phyloP scores from a whole-genome alignment of 2,888 invertebrate genomes.

The Aphidius colemani region DNA sequence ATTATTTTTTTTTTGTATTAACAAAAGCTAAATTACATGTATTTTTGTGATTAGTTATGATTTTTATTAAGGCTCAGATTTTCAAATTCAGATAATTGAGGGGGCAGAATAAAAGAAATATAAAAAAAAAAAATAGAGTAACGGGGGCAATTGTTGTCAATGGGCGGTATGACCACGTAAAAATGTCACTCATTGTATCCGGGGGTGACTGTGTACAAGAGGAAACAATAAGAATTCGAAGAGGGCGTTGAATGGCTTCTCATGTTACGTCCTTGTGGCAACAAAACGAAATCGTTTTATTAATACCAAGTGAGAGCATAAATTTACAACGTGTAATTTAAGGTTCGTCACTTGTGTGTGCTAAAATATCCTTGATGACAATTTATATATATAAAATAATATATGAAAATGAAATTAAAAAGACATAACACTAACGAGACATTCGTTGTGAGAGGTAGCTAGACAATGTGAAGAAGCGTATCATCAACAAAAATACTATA shows the following conservation, averaged over 20 bases:
- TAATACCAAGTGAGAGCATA: slow-evolving; percentile 39
- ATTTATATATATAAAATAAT: too few relatives aligned
- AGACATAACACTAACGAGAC: too few relatives aligned
- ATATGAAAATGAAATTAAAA: too few relatives aligned
- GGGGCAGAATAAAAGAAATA: too few relatives aligned
- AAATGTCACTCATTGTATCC: slow-evolving; percentile 18
- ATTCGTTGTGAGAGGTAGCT: too few relatives aligned
- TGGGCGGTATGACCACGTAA: slow-evolving; percentile 21
- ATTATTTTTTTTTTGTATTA: too few relatives aligned
- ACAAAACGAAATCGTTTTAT: slow-evolving; percentile 59
- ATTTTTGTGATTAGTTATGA: too few relatives aligned
- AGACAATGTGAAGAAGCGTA: too few relatives aligned
- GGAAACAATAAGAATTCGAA: slow-evolving; percentile 13
- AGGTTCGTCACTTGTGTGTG: slow-evolving; percentile 8
- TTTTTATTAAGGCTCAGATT: too few relatives aligned
- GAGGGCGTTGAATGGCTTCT: slow-evolving; percentile 49
- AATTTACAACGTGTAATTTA: slow-evolving; percentile 19
- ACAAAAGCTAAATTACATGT: too few relatives aligned
- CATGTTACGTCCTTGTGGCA: slow-evolving; percentile 52
- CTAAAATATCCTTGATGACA: background rate
- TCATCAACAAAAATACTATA: too few relatives aligned
- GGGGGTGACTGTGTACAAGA: slow-evolving; percentile 8
- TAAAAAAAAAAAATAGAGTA: background rate
- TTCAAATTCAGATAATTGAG: too few relatives aligned
- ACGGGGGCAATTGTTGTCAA: slow-evolving; percentile 11